A percentile compares a stretch with the other conserved stretches of the same genome.
These are phyloP conservation scores for Sturmia bella DNA, from an alignment of 2,888 invertebrate species.

Conservation along the genomic window DNA sequence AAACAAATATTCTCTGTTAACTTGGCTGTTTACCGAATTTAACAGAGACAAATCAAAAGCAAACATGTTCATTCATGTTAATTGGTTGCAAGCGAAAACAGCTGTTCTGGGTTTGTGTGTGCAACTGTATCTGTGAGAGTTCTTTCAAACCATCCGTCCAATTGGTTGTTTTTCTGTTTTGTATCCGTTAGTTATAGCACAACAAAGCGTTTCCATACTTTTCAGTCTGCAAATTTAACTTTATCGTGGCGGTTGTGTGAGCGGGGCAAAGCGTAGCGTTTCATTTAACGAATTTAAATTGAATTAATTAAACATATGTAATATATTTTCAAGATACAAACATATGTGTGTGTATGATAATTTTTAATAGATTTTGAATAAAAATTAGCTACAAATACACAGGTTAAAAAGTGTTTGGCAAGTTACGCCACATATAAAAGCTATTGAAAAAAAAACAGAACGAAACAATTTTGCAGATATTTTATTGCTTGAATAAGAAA, in stretches of 20 bases:
- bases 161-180: slow-evolving; percentile 33
- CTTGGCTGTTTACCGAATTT: background rate
- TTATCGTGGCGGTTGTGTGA: slow-evolving; percentile 73
- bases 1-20: slow-evolving; percentile 20
- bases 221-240: slow-evolving; percentile 76
- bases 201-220: slow-evolving; percentile 54
- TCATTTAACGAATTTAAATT: slow-evolving; percentile 62
- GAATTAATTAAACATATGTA: slow-evolving; percentile 47
- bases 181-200: slow-evolving; percentile 47
- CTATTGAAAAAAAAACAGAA: slow-evolving; percentile 28
- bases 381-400: slow-evolving; percentile 17
- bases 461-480: slow-evolving; percentile 47
- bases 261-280: slow-evolving; percentile 25
- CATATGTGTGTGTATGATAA: too few species aligned
- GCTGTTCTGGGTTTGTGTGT: slow-evolving; percentile 52
- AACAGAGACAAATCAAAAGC: slow-evolving; percentile 13
- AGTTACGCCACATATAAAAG: background rate
- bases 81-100: slow-evolving; percentile 58
- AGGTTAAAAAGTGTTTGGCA: background rate
- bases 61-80: slow-evolving; percentile 33
- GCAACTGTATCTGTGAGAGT: slow-evolving; percentile 45
- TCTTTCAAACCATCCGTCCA: slow-evolving; percentile 31
- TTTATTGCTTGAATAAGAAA: slow-evolving; percentile 26
- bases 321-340: slow-evolving; percentile 44
- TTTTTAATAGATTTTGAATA: slow-evolving; percentile 40